These are phyloP conservation scores for Chrysodeixis includens DNA, from an alignment of 2,888 invertebrate genomes.

Conservation along the genomic window DNA sequence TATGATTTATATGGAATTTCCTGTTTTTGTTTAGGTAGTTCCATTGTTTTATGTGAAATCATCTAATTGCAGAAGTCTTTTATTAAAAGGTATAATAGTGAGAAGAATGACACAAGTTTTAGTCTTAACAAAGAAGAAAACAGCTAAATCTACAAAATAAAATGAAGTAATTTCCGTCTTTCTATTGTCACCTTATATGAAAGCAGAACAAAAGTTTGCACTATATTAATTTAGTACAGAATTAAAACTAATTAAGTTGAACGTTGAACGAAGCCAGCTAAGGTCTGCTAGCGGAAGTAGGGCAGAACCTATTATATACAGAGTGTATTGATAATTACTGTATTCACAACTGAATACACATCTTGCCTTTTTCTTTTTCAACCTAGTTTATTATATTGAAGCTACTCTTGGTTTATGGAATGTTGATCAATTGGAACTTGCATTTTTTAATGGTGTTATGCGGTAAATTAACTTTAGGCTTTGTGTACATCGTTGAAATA, in stretches of 20 bases:
- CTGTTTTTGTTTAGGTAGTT: too few relatives aligned
- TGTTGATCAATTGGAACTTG: too few relatives aligned
- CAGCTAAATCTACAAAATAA: too few relatives aligned
- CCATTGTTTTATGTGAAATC: too few relatives aligned
- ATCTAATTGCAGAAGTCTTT: too few relatives aligned
- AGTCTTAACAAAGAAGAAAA: neutral
- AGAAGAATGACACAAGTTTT: too few relatives aligned
- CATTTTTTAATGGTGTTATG: too few relatives aligned
- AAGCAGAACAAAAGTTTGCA: slow-evolving; percentile 23
- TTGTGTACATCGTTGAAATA: too few relatives aligned
- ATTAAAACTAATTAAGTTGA: slow-evolving; percentile 51
- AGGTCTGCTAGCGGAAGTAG: slow-evolving; percentile 63
- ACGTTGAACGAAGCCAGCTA: slow-evolving; percentile 61
- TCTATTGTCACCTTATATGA: slow-evolving; percentile 8
- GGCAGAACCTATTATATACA: slow-evolving; percentile 62
- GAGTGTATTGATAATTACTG: slow-evolving; percentile 57
- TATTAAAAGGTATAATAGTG: too few relatives aligned
- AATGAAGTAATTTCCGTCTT: neutral
- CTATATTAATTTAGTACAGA: slow-evolving; percentile 37
- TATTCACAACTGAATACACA: slow-evolving; percentile 6
- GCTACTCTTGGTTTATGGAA: too few relatives aligned
- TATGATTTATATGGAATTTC: too few relatives aligned
- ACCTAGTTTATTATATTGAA: neutral
- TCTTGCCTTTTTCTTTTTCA: neutral
- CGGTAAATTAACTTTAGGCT: too few relatives aligned